Percentiles rank a stretch among this genome's conserved stretches.
Conservation (phyloP, 2,888 invertebrate species). For the Metallyticus violacea region DNA sequence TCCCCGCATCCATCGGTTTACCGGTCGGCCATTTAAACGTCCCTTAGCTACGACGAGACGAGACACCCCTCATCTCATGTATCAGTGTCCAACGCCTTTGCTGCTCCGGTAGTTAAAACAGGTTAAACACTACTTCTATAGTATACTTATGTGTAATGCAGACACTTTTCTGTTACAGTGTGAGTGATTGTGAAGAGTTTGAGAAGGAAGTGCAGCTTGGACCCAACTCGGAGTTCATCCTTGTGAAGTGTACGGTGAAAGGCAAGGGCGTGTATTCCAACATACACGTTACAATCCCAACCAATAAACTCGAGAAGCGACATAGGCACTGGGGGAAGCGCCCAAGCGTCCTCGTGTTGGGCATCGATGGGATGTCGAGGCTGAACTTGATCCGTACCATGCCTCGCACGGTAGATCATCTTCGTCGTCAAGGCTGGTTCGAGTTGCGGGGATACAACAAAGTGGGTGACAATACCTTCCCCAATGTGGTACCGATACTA, state of each 20-base stretch:
- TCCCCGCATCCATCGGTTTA: no score
- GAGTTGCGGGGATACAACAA: constrained; percentile 68
- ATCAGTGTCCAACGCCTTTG: no score
- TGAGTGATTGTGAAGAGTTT: constrained; percentile 52
- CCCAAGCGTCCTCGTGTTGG: constrained; percentile 64
- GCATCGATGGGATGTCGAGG: constrained; percentile 82
- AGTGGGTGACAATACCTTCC: constrained; percentile 82
- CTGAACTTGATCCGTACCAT: constrained; percentile 73
- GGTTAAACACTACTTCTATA: no score
- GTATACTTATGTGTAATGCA: not conserved
- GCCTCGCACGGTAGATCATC: constrained; percentile 65
- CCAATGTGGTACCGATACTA: constrained; percentile 81
- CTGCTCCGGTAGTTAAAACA: no score
- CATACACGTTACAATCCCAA: constrained; percentile 55
- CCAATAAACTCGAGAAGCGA: not conserved
- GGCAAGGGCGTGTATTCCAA: constrained; percentile 50
- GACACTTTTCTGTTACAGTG: constrained; percentile 41
- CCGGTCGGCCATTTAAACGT: no score
- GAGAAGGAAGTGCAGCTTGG: constrained; percentile 43
- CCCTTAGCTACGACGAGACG: no score
- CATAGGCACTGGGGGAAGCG: not conserved
- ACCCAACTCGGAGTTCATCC: constrained; percentile 48
- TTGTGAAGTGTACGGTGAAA: constrained; percentile 51
- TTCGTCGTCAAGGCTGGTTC: constrained; percentile 67
- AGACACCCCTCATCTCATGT: no score